phyloP scores from a whole-genome alignment of 2,797 vertebrate species.

The Neomorphus geoffroyi region DNA sequence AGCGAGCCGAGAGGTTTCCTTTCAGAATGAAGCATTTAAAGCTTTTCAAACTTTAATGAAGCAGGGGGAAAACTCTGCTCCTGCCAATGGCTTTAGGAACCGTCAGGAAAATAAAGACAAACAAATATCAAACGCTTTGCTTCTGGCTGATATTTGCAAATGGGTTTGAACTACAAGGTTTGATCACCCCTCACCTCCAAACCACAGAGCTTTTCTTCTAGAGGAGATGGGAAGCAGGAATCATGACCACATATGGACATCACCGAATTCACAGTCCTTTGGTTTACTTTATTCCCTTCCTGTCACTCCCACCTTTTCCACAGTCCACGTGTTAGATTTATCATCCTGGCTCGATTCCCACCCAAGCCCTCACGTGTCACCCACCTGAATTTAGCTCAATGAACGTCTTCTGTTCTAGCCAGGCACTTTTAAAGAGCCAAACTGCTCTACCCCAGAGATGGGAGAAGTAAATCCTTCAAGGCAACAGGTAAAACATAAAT shows the following conservation, averaged over 20 bases:
- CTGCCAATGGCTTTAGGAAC: conserved; percentile 17
- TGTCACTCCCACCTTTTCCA: background rate
- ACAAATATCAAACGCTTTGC: background rate
- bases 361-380: background rate
- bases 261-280: background rate
- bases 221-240: conserved; percentile 28
- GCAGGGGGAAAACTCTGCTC: background rate
- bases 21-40: conserved; percentile 35
- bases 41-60: conserved; percentile 53
- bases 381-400: background rate
- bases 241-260: conserved; percentile 3
- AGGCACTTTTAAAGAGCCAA: background rate
- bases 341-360: background rate
- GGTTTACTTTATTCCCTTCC: background rate
- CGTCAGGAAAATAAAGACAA: background rate
- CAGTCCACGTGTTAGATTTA: background rate
- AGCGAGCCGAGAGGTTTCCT: conserved; percentile 26
- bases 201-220: conserved; percentile 24
- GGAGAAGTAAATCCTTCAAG: background rate
- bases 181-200: conserved; percentile 46
- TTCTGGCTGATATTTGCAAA: conserved; percentile 42
- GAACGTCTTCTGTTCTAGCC: background rate
- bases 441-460: background rate
- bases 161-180: background rate
- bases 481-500: background rate